Evolutionary conservation across 2,113 vertebrate genomes (phyloP).

Genomic region (Cyprinodon variegatus): DNA sequence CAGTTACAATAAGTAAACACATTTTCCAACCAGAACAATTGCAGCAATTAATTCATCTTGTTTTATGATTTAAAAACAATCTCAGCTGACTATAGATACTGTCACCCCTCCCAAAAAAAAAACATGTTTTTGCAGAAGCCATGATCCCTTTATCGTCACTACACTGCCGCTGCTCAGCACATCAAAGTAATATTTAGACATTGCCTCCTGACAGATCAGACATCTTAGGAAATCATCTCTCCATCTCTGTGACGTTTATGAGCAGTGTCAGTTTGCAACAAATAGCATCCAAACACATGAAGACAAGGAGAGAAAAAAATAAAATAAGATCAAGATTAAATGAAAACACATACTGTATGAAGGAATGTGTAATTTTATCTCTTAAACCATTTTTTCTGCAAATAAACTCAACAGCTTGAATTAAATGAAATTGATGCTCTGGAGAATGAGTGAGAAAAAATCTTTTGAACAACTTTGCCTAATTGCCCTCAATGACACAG

Average conservation of each 20-base stretch:
- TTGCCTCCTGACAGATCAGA: slow-evolving; percentile 39
- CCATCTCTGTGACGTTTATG: slow-evolving; percentile 44
- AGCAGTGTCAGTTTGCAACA: slow-evolving; percentile 21
- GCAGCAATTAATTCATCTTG: not conserved
- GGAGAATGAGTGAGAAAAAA: slow-evolving; percentile 7
- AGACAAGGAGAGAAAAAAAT: not conserved
- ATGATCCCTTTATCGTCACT: not conserved
- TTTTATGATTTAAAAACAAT: not conserved
- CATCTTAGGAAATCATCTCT: slow-evolving; percentile 19
- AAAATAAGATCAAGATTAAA: not conserved
- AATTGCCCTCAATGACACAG: slow-evolving; percentile 3
- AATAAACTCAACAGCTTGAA: slow-evolving; percentile 23
- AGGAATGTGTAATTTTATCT: slow-evolving; percentile 13
- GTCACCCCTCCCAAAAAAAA: not conserved
- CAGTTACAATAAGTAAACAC: not conserved
- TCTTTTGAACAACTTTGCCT: not conserved
- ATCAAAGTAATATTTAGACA: not conserved
- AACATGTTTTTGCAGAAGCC: not conserved
- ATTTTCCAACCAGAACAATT: not conserved
- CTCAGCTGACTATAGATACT: not conserved
- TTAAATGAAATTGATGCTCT: slow-evolving; percentile 30
- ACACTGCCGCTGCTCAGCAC: slow-evolving; percentile 16
- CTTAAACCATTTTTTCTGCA: slow-evolving; percentile 1
- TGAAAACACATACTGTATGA: not conserved
- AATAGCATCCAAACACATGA: slow-evolving; percentile 14